A percentile compares a stretch with the other conserved stretches of the same genome.
These are phyloP conservation scores for Halictus quadricinctus DNA, from an alignment of 2,888 invertebrate species.

Conservation along the genomic window DNA sequence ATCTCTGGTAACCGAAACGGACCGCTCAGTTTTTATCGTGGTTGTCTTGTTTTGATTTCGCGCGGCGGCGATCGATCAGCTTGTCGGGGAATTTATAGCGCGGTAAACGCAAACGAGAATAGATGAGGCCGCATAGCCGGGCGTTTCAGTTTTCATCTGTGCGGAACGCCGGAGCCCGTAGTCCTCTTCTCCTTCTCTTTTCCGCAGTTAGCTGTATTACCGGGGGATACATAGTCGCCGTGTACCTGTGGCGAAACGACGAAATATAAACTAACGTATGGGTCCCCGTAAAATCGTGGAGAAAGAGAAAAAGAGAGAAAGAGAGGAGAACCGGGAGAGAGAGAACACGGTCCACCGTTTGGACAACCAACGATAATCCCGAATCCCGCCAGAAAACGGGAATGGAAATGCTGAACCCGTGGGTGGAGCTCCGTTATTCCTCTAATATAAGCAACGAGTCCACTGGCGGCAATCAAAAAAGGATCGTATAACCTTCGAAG, in stretches of 20 bases:
- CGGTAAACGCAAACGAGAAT: conserved; percentile 54
- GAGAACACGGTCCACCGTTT: conserved; percentile 12
- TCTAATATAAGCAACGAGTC: conserved; percentile 46
- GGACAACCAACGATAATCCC: conserved; percentile 30
- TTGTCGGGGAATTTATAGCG: conserved; percentile 42
- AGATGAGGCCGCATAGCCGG: conserved; percentile 49
- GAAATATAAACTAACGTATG: conserved; percentile 34
- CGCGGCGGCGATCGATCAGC: conserved; percentile 46
- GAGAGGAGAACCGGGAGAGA: neutral
- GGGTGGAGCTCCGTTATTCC: conserved; percentile 36
- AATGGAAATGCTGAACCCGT: conserved; percentile 32
- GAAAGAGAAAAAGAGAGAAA: conserved; percentile 3
- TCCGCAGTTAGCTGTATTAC: conserved; percentile 34
- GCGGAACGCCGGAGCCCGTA: neutral
- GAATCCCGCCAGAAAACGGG: conserved; percentile 16
- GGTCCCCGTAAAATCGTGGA: neutral
- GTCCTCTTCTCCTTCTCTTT: neutral
- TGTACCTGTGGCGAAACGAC: conserved; percentile 12
- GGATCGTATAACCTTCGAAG: conserved; percentile 68
- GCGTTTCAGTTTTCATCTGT: conserved; percentile 47
- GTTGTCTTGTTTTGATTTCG: conserved; percentile 46
- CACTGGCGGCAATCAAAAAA: conserved; percentile 72
- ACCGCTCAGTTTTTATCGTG: conserved; percentile 13
- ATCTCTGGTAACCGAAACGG: neutral
- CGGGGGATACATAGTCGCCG: conserved; percentile 2